These are phyloP conservation scores for Acromyrmex heyeri DNA, from an alignment of 1,140 invertebrate genomes.

Conservation along the genomic window DNA sequence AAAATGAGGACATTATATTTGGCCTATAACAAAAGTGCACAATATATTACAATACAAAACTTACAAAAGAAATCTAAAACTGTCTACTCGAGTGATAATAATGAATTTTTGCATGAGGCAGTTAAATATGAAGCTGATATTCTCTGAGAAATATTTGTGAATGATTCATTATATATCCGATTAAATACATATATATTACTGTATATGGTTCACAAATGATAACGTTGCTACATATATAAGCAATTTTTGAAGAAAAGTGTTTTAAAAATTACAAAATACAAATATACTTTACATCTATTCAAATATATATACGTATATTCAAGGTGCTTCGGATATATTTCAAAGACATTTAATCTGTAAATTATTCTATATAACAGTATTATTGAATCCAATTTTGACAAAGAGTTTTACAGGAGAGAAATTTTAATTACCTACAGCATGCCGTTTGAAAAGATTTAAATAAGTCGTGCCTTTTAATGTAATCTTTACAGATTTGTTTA, in stretches of 20 bases:
- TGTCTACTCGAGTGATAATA: slow-evolving; percentile 5
- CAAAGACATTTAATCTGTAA: slow-evolving; percentile 63
- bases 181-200: slow-evolving; percentile 46
- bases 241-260: slow-evolving; percentile 70
- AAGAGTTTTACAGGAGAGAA: slow-evolving; percentile 59
- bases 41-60: neutral
- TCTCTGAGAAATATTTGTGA: slow-evolving; percentile 24
- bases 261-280: slow-evolving; percentile 59
- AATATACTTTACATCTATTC: slow-evolving; percentile 36
- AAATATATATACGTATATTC: slow-evolving; percentile 50
- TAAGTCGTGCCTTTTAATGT: slow-evolving; percentile 83
- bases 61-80: slow-evolving; percentile 1
- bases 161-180: slow-evolving; percentile 38
- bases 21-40: neutral
- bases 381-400: slow-evolving; percentile 40
- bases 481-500: slow-evolving; percentile 79
- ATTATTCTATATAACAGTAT: slow-evolving; percentile 55
- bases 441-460: slow-evolving; percentile 81
- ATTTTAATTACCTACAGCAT: slow-evolving; percentile 79
- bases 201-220: slow-evolving; percentile 31
- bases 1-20: neutral
- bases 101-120: slow-evolving; percentile 37
- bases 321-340: slow-evolving; percentile 60
- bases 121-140: slow-evolving; percentile 20
- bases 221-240: slow-evolving; percentile 72